Conservation (phyloP, 1,140 invertebrate species). For the Drosophila mojavensis region DNA sequence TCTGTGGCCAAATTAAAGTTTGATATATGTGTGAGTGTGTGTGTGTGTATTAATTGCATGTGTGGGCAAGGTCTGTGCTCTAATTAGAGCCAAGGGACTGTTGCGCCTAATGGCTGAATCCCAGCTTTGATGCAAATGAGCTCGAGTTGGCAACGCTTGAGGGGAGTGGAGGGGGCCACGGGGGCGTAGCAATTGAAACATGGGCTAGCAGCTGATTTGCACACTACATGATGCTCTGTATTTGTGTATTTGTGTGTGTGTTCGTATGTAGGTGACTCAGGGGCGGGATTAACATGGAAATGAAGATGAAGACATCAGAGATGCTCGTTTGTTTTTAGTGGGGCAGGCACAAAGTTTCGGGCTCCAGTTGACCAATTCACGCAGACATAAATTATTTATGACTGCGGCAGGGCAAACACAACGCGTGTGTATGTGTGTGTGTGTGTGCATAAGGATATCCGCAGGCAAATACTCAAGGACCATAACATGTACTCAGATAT, state of each 20-base stretch:
- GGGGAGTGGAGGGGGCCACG: background rate
- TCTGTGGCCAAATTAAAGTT: slow-evolving; percentile 42
- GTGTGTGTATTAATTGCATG: slow-evolving; percentile 25
- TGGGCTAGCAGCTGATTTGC: slow-evolving; percentile 64
- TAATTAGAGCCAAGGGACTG: slow-evolving; percentile 44
- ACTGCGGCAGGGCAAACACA: slow-evolving; percentile 65
- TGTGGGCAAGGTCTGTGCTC: slow-evolving; percentile 21
- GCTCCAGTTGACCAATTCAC: slow-evolving; percentile 73
- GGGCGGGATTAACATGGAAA: slow-evolving; percentile 71
- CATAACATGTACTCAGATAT: slow-evolving; percentile 16
- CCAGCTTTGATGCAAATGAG: slow-evolving; percentile 41
- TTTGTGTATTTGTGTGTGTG: slow-evolving; percentile 16
- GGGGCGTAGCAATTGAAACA: slow-evolving; percentile 55
- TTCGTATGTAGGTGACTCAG: background rate
- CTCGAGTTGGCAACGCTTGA: slow-evolving; percentile 10
- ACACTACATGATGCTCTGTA: slow-evolving; percentile 26
- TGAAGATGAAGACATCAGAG: slow-evolving; percentile 69
- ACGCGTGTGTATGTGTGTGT: slow-evolving; percentile 19
- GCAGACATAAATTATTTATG: slow-evolving; percentile 79
- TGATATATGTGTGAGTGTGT: background rate
- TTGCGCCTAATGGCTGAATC: slow-evolving; percentile 57
- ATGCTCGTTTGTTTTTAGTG: slow-evolving; percentile 24
- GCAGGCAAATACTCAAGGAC: slow-evolving; percentile 34
- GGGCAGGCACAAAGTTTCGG: slow-evolving; percentile 37
- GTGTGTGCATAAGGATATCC: slow-evolving; percentile 30